Evolutionary conservation across 1,140 invertebrate species (phyloP), one percentile per base, ranked within the genome.

Genomic region (Bactericera cockerelli): DNA sequence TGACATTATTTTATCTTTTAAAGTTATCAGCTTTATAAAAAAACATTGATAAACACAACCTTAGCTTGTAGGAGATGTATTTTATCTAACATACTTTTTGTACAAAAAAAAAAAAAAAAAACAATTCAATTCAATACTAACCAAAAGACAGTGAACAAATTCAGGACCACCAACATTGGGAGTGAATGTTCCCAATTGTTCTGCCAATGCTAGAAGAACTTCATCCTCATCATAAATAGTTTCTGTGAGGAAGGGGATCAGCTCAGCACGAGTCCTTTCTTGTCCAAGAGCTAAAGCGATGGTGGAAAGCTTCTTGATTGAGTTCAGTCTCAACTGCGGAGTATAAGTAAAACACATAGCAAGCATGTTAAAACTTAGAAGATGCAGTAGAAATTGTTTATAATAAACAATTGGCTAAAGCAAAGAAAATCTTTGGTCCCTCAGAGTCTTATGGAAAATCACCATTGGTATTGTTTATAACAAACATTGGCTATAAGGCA

Each of bases 191-290:
- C 96, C 96, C 36, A 99, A 76, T 74, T 99, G 96, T 75, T 99
- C 95, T n/a, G 96, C 96, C 55, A 99, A 76, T 2, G 94, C 95
- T 61, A 99, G 72, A 4, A 99, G 75, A 11, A 99, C 96, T 77
- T 99, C 97, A 78, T 99, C 97, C 70, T 99, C 97, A 79, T 99
- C 97, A 70, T 99, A 99, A 65, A 99, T 98, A 14, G 96, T 99
- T 71, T 99, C 96, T 38, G 96, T 98, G 54, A 99, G 73, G 76
- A 99, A 99, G 25, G 95, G 95, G 68, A 99, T 98, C 19, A 99
- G 77, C 73, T 99, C 97, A 55, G 83, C 88, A 62, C 95, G 79
- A 21, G 97, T 99, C 64, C 97, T 81, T 70, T 99, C 95, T 13
- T 96, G 89, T 59, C 97, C 97, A 33, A 99, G 75, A 14, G 97